A percentile compares a stretch with the other conserved stretches of the same genome.
Evolutionary conservation across 2,113 vertebrate species (phyloP).

Genomic region (Poecile atricapillus): DNA sequence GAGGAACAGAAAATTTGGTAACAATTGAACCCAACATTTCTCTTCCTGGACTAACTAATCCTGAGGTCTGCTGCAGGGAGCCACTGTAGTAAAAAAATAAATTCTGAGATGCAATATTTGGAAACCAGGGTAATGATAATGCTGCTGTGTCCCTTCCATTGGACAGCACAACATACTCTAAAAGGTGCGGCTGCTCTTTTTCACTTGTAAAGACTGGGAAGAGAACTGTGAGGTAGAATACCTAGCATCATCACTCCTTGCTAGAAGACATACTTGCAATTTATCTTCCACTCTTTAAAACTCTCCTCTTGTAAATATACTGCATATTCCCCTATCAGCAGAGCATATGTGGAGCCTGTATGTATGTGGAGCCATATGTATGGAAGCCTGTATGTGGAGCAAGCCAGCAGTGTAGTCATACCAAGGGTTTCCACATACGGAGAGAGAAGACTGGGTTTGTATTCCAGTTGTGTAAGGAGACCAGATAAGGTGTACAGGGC

Average conservation of each 20-base stretch:
- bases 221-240: neutral
- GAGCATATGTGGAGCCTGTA: neutral
- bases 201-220: neutral
- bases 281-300: neutral
- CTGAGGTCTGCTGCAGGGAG: neutral
- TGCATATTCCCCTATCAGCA: neutral
- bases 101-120: neutral
- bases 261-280: neutral
- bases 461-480: neutral
- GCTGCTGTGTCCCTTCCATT: neutral
- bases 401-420: neutral
- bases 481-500: neutral
- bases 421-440: accelerated
- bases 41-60: neutral
- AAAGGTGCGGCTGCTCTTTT: neutral
- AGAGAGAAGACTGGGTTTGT: neutral
- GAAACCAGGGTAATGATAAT: neutral
- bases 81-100: neutral
- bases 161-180: neutral
- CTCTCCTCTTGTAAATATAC: neutral
- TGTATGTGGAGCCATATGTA: neutral
- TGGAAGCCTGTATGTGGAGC: neutral
- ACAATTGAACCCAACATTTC: neutral
- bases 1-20: neutral
- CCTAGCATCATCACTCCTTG: neutral